phyloP scores from a whole-genome alignment of 2,113 vertebrate genomes.

The Pomatorhinus ruficollis region DNA sequence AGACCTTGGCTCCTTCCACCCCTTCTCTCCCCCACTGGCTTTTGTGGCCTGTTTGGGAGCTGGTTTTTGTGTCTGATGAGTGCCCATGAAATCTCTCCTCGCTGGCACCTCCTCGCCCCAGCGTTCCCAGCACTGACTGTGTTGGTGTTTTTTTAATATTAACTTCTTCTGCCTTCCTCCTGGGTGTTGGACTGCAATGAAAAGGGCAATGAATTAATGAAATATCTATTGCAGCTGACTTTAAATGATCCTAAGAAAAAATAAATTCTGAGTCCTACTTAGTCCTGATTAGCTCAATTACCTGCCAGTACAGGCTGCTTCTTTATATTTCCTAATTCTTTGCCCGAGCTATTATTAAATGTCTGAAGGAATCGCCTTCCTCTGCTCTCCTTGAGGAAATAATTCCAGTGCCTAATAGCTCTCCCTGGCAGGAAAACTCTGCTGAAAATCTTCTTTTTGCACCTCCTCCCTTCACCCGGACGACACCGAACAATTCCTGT shows the following conservation, averaged over 20 bases:
- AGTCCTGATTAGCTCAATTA: slow-evolving; percentile 40
- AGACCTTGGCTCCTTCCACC: slow-evolving; percentile 45
- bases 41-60: slow-evolving; percentile 46
- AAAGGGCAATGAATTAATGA: slow-evolving; percentile 20
- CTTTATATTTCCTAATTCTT: slow-evolving; percentile 67
- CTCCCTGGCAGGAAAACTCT: slow-evolving; percentile 52
- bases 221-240: slow-evolving; percentile 43
- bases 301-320: slow-evolving; percentile 53
- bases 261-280: not conserved
- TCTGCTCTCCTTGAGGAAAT: slow-evolving; percentile 64
- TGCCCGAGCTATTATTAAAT: slow-evolving; percentile 69
- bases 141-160: not conserved
- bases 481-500: not conserved
- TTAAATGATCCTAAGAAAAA: slow-evolving; percentile 8
- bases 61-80: slow-evolving; percentile 5
- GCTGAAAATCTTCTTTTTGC: slow-evolving; percentile 46
- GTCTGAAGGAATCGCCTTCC: slow-evolving; percentile 61
- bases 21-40: slow-evolving; percentile 42
- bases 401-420: slow-evolving; percentile 64
- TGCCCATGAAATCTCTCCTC: slow-evolving; percentile 15
- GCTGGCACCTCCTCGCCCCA: not conserved
- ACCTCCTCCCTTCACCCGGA: slow-evolving; percentile 37
- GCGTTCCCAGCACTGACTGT: not conserved
- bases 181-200: slow-evolving; percentile 1
- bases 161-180: slow-evolving; percentile 8